Evolutionary conservation across 1,140 invertebrate genomes (phyloP).

Genomic region (Gryon sp.): DNA sequence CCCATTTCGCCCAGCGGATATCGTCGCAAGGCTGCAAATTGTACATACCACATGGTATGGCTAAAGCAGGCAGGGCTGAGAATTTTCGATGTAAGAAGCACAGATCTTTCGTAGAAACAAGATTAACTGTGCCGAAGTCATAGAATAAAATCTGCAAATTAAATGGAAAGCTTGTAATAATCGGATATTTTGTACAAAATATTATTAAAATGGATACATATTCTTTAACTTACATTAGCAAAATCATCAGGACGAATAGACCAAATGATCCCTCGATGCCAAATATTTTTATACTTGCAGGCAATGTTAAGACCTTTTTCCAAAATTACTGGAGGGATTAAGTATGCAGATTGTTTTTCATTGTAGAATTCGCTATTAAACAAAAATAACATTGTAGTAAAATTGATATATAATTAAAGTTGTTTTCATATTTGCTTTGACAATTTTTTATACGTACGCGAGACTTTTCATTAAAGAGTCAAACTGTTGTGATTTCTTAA

Average conservation of each 20-base stretch:
- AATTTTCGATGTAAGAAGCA: conserved; percentile 71
- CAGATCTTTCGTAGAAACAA: conserved; percentile 61
- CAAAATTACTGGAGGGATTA: conserved; percentile 67
- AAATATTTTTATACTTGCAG: conserved; percentile 67
- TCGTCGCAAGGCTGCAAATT: conserved; percentile 64
- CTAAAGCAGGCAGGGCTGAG: conserved; percentile 69
- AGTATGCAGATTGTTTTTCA: conserved; percentile 38
- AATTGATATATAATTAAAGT: conserved; percentile 11
- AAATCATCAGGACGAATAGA: conserved; percentile 63
- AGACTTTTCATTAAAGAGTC: conserved; percentile 67
- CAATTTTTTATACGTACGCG: conserved; percentile 60
- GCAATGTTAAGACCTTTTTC: conserved; percentile 72
- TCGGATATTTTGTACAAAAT: no score
- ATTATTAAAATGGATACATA: no score
- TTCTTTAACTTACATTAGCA: conserved; percentile 44
- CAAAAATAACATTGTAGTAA: conserved; percentile 2
- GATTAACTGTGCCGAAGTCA: conserved; percentile 74
- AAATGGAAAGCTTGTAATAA: neutral
- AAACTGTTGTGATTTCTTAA: conserved; percentile 53
- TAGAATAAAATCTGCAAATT: conserved; percentile 73
- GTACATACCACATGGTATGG: conserved; percentile 73
- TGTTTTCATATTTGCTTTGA: no score
- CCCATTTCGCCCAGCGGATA: conserved; percentile 17
- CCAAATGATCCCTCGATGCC: conserved; percentile 74
- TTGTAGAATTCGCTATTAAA: conserved; percentile 70